Conservation (phyloP, 2,797 vertebrate species). For the Otolemur crassicaudatus region DNA sequence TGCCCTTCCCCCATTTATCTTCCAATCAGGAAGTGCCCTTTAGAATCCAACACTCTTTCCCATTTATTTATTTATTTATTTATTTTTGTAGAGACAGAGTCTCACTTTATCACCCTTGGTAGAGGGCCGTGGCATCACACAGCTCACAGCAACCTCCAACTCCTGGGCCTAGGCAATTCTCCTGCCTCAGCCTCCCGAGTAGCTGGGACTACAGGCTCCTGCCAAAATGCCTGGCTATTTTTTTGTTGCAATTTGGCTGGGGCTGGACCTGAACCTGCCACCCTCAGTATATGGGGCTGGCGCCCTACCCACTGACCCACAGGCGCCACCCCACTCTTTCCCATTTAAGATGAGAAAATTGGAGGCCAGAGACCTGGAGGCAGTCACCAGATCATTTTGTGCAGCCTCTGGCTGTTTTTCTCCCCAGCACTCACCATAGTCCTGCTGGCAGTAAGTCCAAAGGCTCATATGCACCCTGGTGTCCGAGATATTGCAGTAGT, state of each 20-base stretch:
- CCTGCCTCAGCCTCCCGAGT: too few species aligned
- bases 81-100: too few species aligned
- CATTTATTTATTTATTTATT: not conserved
- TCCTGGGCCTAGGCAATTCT: too few species aligned
- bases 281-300: too few species aligned
- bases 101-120: too few species aligned
- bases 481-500: constrained; percentile 92
- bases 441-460: constrained; percentile 93
- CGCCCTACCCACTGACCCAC: too few species aligned
- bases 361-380: not conserved
- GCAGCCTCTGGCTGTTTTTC: not conserved
- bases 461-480: constrained; percentile 93
- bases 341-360: not conserved
- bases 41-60: not conserved
- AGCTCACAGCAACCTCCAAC: too few species aligned
- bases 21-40: not conserved
- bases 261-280: too few species aligned
- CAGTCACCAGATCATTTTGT: not conserved
- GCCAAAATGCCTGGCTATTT: too few species aligned
- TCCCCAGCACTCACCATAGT: constrained; percentile 89
- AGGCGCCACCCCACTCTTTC: not conserved
- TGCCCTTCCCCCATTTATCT: not conserved
- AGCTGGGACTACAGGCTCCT: too few species aligned
- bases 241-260: too few species aligned
- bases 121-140: too few species aligned